A percentile compares a stretch with the other conserved stretches of the same genome.
Evolutionary conservation across 2,113 vertebrate species (phyloP).

Genomic region (Gambusia holbrooki): DNA sequence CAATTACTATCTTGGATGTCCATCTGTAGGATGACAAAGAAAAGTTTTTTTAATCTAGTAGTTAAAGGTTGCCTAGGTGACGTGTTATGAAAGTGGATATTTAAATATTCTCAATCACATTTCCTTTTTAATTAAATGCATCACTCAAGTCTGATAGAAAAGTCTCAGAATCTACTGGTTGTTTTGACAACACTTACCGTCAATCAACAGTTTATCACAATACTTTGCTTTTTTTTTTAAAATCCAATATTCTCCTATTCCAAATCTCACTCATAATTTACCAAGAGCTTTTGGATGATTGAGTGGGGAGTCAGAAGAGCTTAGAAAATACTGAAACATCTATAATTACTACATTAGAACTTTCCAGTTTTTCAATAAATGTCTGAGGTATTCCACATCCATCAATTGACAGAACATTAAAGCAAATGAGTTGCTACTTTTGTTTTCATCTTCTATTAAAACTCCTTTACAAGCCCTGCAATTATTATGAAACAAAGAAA

Average conservation of each 20-base stretch:
- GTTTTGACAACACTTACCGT: conserved; percentile 21
- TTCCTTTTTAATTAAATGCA: not conserved
- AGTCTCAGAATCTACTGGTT: not conserved
- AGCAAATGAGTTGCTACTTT: too few species aligned
- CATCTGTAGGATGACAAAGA: conserved; percentile 20
- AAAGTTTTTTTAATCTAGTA: conserved; percentile 12
- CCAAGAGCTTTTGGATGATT: too few species aligned
- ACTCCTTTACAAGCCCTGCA: too few species aligned
- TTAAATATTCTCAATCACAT: not conserved
- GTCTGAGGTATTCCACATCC: too few species aligned
- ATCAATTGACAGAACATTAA: too few species aligned
- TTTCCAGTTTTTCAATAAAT: too few species aligned
- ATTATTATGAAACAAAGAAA: too few species aligned
- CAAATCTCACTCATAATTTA: conserved; percentile 5
- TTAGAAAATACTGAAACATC: too few species aligned
- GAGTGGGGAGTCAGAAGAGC: too few species aligned
- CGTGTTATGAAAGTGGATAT: not conserved
- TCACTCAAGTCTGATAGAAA: conserved; percentile 2
- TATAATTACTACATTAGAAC: too few species aligned
- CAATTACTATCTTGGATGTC: conserved; percentile 27
- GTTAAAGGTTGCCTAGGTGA: conserved; percentile 18
- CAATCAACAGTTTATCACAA: conserved; percentile 30
- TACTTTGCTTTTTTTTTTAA: conserved; percentile 18
- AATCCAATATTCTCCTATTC: not conserved
- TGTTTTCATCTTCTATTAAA: too few species aligned